Evolutionary conservation across 2,888 invertebrate species (phyloP).

Genomic region (Agrochola macilenta): DNA sequence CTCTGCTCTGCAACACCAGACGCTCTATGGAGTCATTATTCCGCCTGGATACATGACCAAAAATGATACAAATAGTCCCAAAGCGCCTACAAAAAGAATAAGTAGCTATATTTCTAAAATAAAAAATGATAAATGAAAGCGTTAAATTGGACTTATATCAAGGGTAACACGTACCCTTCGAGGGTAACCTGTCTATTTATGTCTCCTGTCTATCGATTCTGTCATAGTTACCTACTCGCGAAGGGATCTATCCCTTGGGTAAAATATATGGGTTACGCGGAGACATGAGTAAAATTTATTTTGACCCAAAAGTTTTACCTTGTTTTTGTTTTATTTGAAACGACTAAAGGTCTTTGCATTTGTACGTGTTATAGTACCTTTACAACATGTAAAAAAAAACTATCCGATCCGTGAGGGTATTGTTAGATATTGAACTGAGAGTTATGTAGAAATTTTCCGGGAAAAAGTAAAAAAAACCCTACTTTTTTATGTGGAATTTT

Average conservation of each 20-base stretch:
- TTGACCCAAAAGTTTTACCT: background rate
- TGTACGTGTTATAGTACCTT: background rate
- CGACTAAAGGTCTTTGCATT: background rate
- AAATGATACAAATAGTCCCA: no score
- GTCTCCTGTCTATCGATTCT: background rate
- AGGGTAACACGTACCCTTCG: background rate
- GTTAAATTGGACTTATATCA: background rate
- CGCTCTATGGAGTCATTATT: no score
- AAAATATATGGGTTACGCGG: constrained; percentile 11
- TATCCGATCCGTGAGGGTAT: no score
- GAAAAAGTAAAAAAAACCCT: no score
- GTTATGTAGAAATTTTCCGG: no score
- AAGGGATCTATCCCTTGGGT: constrained; percentile 22
- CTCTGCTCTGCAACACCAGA: no score
- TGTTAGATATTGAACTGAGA: no score
- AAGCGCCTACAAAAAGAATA: background rate
- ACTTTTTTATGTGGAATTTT: no score
- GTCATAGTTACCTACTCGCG: background rate
- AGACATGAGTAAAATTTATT: constrained; percentile 14
- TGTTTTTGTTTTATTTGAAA: background rate
- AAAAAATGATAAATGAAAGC: background rate
- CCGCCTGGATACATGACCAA: no score
- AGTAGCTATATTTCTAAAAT: no score
- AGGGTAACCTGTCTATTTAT: background rate
- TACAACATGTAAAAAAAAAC: no score